Evolutionary conservation across 1,140 invertebrate genomes (phyloP).

Genomic region (Subanguina moxae): DNA sequence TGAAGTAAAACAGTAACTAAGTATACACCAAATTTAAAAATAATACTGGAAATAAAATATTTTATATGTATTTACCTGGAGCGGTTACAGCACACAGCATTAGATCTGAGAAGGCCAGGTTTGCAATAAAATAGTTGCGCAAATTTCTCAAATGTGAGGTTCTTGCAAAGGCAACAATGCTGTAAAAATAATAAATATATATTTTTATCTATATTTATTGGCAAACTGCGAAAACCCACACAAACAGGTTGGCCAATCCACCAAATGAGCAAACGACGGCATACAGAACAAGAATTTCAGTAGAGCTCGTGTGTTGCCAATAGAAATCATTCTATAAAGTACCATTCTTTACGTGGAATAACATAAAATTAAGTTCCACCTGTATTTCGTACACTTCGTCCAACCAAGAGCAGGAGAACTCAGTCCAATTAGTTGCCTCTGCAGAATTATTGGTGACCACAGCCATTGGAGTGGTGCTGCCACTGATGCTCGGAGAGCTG

Average conservation of each 20-base stretch:
- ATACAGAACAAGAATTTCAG: constrained; percentile 50
- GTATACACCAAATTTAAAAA: no score
- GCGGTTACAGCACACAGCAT: constrained; percentile 54
- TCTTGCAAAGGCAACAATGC: constrained; percentile 45
- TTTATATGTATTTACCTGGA: constrained; percentile 13
- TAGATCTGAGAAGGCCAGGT: constrained; percentile 57
- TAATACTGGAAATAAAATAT: no score
- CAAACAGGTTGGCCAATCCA: constrained; percentile 54
- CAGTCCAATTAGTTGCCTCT: constrained; percentile 30
- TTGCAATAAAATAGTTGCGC: constrained; percentile 59
- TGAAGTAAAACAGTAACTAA: no score
- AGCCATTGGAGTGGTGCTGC: no score
- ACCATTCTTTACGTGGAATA: no score
- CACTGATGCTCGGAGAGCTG: no score
- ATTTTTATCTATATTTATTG: not conserved
- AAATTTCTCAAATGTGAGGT: constrained; percentile 54
- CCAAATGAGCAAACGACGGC: constrained; percentile 54
- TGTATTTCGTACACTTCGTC: constrained; percentile 36
- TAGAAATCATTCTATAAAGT: constrained; percentile 55
- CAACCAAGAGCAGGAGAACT: constrained; percentile 34
- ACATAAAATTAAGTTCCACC: no score
- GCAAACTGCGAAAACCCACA: constrained; percentile 26
- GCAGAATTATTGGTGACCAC: no score
- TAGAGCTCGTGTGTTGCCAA: constrained; percentile 50
- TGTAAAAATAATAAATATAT: constrained; percentile 1